Percentiles rank a stretch among this genome's conserved stretches.
Evolutionary conservation across 2,113 vertebrate genomes (phyloP).

Genomic region (Strix aluco): DNA sequence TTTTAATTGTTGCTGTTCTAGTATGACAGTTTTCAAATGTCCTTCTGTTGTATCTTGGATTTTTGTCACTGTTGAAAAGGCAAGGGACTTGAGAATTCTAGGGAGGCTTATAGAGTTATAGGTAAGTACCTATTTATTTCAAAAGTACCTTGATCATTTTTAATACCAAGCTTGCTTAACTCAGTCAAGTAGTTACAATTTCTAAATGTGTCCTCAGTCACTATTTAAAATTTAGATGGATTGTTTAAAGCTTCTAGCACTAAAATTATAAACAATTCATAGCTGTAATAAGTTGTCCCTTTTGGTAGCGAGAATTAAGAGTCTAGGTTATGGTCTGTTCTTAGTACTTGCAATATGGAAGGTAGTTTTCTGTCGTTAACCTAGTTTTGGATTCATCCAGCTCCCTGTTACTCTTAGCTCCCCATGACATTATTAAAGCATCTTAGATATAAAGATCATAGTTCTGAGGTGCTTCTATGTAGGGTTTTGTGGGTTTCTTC

Average conservation of each 20-base stretch:
- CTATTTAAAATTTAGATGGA: not conserved
- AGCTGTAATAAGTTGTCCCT: not conserved
- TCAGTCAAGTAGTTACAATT: not conserved
- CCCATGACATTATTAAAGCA: not conserved
- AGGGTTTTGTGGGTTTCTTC: not conserved
- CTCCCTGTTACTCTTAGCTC: not conserved
- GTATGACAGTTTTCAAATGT: not conserved
- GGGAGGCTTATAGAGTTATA: not conserved
- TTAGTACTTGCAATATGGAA: not conserved
- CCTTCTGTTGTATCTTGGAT: not conserved
- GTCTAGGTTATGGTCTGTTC: not conserved
- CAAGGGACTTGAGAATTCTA: not conserved
- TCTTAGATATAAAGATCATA: not conserved
- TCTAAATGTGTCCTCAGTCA: not conserved
- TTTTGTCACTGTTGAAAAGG: not conserved
- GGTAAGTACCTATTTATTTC: not conserved
- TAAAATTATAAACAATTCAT: not conserved
- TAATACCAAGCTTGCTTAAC: not conserved
- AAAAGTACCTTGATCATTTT: not conserved
- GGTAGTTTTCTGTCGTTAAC: not conserved
- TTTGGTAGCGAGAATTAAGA: not conserved
- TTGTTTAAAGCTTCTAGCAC: not conserved
- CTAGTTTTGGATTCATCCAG: not conserved
- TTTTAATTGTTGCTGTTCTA: not conserved
- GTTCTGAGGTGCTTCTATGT: not conserved